phyloP scores from a whole-genome alignment of 30 jellyfish, hydroid and myxozoan species.

The Rhopilema esculentum region DNA sequence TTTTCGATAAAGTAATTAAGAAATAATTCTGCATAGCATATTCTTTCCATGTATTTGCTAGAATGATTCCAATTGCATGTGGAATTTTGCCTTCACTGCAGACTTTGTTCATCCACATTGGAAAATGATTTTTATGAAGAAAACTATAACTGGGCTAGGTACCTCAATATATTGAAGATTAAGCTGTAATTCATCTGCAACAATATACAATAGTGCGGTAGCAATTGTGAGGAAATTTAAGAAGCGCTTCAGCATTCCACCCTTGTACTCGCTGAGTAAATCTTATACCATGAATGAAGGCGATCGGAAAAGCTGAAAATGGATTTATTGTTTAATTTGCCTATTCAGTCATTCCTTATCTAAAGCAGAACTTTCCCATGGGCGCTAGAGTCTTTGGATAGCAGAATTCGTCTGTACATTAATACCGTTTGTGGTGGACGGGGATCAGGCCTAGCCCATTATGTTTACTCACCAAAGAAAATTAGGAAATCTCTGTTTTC shows the following conservation, averaged over 20 bases:
- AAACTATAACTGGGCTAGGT: background rate
- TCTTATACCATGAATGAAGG: background rate
- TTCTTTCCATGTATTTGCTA: no score
- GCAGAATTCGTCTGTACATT: conserved; percentile 14
- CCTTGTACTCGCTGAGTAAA: background rate
- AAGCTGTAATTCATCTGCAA: background rate
- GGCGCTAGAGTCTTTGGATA: background rate
- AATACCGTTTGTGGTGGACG: conserved; percentile 40
- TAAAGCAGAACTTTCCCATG: conserved; percentile 25
- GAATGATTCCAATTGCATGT: no score
- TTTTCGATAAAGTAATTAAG: no score
- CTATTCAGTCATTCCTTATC: background rate
- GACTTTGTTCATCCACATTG: no score
- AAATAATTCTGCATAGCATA: no score
- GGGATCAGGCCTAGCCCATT: conserved; percentile 52
- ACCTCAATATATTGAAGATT: background rate
- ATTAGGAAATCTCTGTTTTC: conserved; percentile 69
- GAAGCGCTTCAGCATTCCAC: background rate
- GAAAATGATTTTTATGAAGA: no score
- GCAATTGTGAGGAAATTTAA: background rate
- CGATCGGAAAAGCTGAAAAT: background rate
- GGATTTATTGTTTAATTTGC: background rate
- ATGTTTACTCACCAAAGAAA: conserved; percentile 57
- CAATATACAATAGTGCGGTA: background rate
- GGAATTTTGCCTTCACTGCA: no score